Base-by-base conservation (phyloP, 2,797 vertebrate species). In the Malurus splendens region DNA sequence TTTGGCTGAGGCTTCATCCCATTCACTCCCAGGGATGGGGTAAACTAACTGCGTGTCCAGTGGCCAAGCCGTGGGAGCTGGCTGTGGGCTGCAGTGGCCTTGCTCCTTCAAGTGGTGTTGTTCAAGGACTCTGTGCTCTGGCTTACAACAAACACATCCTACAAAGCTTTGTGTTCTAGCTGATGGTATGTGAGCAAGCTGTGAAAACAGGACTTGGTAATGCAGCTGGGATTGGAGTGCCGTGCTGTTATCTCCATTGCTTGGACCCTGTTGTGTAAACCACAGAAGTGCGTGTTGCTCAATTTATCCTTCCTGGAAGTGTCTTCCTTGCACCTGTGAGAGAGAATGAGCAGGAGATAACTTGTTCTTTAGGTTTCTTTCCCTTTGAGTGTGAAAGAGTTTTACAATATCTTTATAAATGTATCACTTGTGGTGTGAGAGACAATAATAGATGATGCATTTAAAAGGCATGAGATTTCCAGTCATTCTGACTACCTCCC, bases 211-310 rank as follows among this genome's bases (percentile, higher is more conserved):
- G 50, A 2, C 33, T 62, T 41, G 25, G 33, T 48, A 90, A 33
- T 7, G 54, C 65, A 74, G 54, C 54, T 83, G 56, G 20, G 61
- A 8, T 8, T 14, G 74, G 57, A 87, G 73, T n/a, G 0, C 14
- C 4, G 39, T 55, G 2, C 5, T 30, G 25, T 51, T 93, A 65
- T 59, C 59, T 50, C 51, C 42, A 2, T 14, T 1, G 2, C 64
- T 86, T 70, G 78, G 12, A 38, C 68, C 54, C 62, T 7, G 4
- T 42, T 84, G 36, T 57, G 27, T 79, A 88, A 91, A 86, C 62
- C 19, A 23, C 59, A 55, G 51, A 50, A 86, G 18, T n/a, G 28
- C 19, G 18, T 10, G 4, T 55, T 86, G 64, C 38, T 84, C 71
- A 44, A 5, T 23, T 8, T 36, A 9, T 8, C 51, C 59, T 76